These are phyloP conservation scores for Azorinus chamasolen DNA, from an alignment of 2,888 invertebrate species.

Conservation along the genomic window DNA sequence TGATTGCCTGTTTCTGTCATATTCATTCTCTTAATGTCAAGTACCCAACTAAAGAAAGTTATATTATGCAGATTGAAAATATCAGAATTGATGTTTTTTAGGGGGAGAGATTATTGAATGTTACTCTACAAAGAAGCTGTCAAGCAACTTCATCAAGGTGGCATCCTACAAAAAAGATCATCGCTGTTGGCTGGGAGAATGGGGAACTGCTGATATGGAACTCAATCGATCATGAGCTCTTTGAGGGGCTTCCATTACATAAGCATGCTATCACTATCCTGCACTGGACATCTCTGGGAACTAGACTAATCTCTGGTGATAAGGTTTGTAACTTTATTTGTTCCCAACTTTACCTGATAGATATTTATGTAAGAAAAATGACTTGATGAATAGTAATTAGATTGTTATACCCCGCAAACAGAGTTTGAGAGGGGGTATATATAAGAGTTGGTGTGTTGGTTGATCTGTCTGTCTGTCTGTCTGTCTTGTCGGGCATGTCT, in stretches of 20 bases:
- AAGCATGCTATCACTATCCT: slow-evolving; percentile 88
- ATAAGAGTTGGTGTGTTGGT: too few relatives aligned
- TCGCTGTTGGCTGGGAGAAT: slow-evolving; percentile 97
- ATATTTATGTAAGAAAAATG: too few relatives aligned
- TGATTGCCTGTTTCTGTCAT: too few relatives aligned
- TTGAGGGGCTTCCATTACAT: slow-evolving; percentile 89
- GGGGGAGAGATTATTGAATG: slow-evolving; percentile 82
- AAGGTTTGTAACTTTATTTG: slow-evolving; percentile 89
- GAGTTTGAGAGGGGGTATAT: too few relatives aligned
- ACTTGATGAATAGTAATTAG: too few relatives aligned
- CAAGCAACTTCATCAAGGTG: slow-evolving; percentile 88
- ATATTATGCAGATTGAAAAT: too few relatives aligned
- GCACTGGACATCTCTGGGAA: slow-evolving; percentile 92
- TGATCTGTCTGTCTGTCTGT: too few relatives aligned
- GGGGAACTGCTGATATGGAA: slow-evolving; percentile 95
- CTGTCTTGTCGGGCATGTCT: too few relatives aligned
- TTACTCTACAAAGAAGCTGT: slow-evolving; percentile 77
- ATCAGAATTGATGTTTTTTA: slow-evolving; percentile 41
- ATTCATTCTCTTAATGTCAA: too few relatives aligned
- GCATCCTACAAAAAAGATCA: slow-evolving; percentile 94
- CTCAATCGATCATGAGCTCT: slow-evolving; percentile 87
- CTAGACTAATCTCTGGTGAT: slow-evolving; percentile 95
- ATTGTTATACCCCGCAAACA: too few relatives aligned
- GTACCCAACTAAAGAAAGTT: too few relatives aligned
- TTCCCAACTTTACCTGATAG: too few relatives aligned